Evolutionary conservation across 2,113 vertebrate genomes (phyloP).

Genomic region (Rissa tridactyla): DNA sequence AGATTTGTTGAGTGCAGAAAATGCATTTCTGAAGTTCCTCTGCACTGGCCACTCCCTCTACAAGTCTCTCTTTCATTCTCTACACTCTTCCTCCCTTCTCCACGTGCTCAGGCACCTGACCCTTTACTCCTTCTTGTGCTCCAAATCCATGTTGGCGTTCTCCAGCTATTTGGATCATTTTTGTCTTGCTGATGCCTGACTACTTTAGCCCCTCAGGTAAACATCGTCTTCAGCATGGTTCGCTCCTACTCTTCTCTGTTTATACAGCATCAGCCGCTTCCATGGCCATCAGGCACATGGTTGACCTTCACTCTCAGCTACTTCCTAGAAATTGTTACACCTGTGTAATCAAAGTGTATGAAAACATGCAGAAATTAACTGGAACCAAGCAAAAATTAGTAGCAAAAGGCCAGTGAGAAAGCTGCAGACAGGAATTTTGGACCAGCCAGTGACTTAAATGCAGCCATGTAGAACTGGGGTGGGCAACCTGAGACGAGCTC

Average conservation of each 20-base stretch:
- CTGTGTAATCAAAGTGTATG: background rate
- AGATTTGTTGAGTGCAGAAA: background rate
- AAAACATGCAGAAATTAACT: background rate
- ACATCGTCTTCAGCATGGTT: background rate
- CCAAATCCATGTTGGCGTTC: background rate
- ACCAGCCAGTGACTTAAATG: background rate
- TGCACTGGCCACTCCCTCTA: background rate
- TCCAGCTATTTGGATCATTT: background rate
- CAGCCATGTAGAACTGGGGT: background rate
- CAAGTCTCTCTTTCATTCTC: background rate
- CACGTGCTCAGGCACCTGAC: background rate
- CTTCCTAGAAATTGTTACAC: background rate
- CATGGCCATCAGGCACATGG: background rate
- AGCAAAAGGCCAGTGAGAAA: background rate
- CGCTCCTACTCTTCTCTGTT: background rate
- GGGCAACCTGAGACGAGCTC: background rate
- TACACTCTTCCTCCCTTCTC: background rate
- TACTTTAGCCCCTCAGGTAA: background rate
- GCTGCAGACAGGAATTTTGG: background rate
- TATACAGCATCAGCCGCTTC: background rate
- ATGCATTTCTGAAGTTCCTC: background rate
- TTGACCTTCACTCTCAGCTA: background rate
- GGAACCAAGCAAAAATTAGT: background rate
- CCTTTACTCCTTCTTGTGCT: background rate
- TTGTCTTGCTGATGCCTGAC: background rate